These are phyloP conservation scores for Aythya baeri DNA, from an alignment of 2,113 vertebrate genomes.

Conservation along the genomic window DNA sequence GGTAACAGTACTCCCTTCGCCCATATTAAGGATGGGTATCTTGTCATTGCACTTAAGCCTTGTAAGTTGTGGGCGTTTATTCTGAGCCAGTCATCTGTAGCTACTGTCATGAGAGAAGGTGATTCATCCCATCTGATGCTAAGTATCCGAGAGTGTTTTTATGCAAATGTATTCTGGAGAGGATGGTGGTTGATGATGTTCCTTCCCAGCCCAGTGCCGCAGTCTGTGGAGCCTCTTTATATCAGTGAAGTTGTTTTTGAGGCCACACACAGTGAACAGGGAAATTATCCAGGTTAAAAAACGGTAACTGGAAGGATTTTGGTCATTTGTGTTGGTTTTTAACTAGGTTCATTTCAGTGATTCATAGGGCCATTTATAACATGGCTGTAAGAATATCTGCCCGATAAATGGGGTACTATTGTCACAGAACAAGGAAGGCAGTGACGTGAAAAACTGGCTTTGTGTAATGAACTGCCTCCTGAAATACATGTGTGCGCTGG, in stretches of 20 bases:
- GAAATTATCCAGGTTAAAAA: neutral
- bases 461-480: neutral
- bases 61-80: neutral
- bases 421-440: neutral
- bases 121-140: constrained; percentile 38
- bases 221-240: neutral
- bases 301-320: neutral
- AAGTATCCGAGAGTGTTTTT: constrained; percentile 26
- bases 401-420: neutral
- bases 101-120: constrained; percentile 20
- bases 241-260: neutral
- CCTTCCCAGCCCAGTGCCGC: neutral
- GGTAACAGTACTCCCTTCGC: neutral
- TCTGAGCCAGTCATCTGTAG: constrained; percentile 30
- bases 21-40: neutral
- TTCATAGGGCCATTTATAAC: neutral
- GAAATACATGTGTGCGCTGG: neutral
- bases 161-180: constrained; percentile 7
- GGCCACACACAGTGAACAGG: neutral
- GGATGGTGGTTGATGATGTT: neutral
- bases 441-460: neutral
- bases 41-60: neutral
- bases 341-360: neutral
- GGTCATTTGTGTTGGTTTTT: neutral
- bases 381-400: neutral